Percentiles rank a stretch among this genome's conserved stretches.
These are phyloP conservation scores for Benthosema pterotum DNA, from an alignment of 2,797 vertebrate genomes.

Conservation along the genomic window DNA sequence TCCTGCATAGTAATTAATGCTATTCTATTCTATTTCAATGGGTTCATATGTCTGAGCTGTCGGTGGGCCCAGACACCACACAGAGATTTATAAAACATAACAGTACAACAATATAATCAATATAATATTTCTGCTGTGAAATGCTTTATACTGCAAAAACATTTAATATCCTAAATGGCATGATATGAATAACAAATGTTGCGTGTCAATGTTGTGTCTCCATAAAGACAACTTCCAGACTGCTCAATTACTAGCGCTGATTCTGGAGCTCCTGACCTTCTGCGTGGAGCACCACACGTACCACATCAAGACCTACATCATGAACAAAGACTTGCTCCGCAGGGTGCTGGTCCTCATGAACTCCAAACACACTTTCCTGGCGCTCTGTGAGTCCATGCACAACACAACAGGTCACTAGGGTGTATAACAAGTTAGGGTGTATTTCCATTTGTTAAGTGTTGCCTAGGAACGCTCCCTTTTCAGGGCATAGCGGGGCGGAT, in stretches of 20 bases:
- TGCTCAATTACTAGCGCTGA: constrained; percentile 95
- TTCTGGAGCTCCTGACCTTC: constrained; percentile 97
- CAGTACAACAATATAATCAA: too few relatives aligned
- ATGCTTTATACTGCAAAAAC: too few relatives aligned
- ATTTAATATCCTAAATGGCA: too few relatives aligned
- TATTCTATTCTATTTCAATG: too few relatives aligned
- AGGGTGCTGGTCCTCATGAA: constrained; percentile 98
- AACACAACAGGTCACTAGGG: not conserved
- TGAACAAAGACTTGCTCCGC: constrained; percentile 97
- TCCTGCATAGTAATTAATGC: too few relatives aligned
- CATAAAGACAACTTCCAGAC: constrained; percentile 97
- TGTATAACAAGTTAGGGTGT: not conserved
- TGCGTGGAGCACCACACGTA: constrained; percentile 99
- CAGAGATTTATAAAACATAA: too few relatives aligned
- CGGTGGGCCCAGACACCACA: too few relatives aligned
- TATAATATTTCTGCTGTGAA: too few relatives aligned
- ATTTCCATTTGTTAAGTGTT: not conserved
- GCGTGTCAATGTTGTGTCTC: constrained; percentile 4
- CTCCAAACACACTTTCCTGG: constrained; percentile 98
- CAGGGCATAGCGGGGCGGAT: too few relatives aligned
- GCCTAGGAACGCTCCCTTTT: too few relatives aligned
- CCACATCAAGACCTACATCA: constrained; percentile 99
- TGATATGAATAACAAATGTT: too few relatives aligned
- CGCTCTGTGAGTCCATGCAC: constrained; percentile 89
- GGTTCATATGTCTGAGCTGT: too few relatives aligned